Conservation (phyloP, 2,113 vertebrate species). For the Pongo pygmaeus region DNA sequence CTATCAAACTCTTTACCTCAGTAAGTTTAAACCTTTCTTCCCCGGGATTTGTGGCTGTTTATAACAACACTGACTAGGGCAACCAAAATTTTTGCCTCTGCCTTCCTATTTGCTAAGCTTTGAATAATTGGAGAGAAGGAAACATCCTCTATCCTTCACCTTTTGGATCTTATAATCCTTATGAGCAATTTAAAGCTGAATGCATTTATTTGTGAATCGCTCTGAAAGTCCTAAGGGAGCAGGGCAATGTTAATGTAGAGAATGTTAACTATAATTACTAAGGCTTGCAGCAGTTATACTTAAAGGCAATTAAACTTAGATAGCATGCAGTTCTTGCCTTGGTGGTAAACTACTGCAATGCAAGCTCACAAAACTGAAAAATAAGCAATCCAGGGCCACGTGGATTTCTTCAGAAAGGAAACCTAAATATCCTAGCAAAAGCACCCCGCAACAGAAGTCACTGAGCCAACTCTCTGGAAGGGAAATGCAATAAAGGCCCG, state of each 20-base stretch:
- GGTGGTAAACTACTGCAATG: constrained; percentile 22
- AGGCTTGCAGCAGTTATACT: constrained; percentile 67
- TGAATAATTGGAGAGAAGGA: constrained; percentile 23
- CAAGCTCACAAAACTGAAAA: constrained; percentile 50
- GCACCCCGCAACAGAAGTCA: neutral
- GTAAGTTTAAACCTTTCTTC: constrained; percentile 47
- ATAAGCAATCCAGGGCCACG: neutral
- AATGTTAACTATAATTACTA: constrained; percentile 68
- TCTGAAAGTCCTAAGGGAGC: constrained; percentile 46
- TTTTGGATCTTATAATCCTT: constrained; percentile 50
- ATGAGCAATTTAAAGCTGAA: constrained; percentile 62
- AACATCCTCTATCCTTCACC: constrained; percentile 44
- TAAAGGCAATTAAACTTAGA: constrained; percentile 71
- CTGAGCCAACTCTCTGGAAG: constrained; percentile 1
- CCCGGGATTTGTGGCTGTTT: neutral
- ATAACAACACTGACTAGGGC: neutral
- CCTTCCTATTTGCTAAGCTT: constrained; percentile 28
- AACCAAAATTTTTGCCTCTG: neutral
- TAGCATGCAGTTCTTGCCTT: constrained; percentile 46
- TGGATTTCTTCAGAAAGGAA: constrained; percentile 41
- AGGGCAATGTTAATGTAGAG: constrained; percentile 46
- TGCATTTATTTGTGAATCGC: constrained; percentile 60
- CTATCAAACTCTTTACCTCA: neutral
- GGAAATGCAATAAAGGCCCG: neutral
- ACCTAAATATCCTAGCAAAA: constrained; percentile 4